Base-by-base conservation (phyloP, 2,113 vertebrate genomes). In the Edolisoma coerulescens region DNA sequence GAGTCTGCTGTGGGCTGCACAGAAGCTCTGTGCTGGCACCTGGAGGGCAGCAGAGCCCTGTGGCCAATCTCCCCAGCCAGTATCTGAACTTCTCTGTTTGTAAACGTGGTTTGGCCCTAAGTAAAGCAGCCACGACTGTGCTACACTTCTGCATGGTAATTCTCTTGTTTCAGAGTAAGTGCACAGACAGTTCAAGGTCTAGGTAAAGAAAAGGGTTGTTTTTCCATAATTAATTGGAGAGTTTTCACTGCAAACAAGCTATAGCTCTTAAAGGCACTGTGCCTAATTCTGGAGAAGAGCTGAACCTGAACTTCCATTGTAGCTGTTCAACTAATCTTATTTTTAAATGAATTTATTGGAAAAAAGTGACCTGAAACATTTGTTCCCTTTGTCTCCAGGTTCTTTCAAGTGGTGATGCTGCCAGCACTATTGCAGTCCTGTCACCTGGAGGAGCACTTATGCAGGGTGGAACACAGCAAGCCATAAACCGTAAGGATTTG, bases 381-480 rank as follows among this genome's bases (percentile, higher is more conserved):
- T 52, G 30, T 70, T 87, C 56, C 21, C 3, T 70, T 39, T 84
- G 59, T 67, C 13, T 89, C 22, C 73, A 99, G 99, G 99, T 99
- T 97, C 98, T 99, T 95, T 99, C 99, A 96, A 99, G 98, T 89
- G 97, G 97, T 96, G 98, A 98, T 93, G 99, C 99, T 84, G 98
- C 98, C 94, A 99, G 98, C 95, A 99, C 99, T 90, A 99, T 99
- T 73, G 97, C 99, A 96, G 98, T 99, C 64, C 98, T 99, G 73
- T 99, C 99, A 81, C 99, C 99, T 84, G 99, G 99, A 95, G 99
- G 99, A 64, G 95, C 99, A 81, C 98, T 99, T 95, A 99, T 99
- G 99, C 99, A 98, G 97, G 98, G 98, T 93, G 99, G 98, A 95
- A 96, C 98, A 84, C 99, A 99, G 96, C 99, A 99, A 98, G 98